A percentile compares a stretch with the other conserved stretches of the same genome.
Conservation (phyloP, 2,888 invertebrate species). For the Eupithecia subfuscata region DNA sequence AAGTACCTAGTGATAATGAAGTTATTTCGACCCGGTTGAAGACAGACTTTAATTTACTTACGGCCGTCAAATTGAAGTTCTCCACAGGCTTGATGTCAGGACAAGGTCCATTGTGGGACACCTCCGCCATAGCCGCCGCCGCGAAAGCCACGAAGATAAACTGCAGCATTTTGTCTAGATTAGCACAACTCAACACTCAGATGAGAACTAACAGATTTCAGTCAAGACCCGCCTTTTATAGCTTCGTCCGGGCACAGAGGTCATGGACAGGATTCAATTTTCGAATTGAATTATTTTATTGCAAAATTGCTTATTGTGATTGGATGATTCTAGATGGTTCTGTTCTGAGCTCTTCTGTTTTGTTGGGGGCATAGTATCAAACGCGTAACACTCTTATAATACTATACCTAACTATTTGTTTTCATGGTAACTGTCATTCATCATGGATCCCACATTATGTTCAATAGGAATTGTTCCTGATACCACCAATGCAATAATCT, state of each 20-base stretch:
- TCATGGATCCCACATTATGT: background rate
- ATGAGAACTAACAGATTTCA: conserved; percentile 53
- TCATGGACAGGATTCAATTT: conserved; percentile 66
- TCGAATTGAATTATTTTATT: conserved; percentile 64
- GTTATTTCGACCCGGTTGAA: background rate
- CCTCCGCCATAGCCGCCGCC: conserved; percentile 62
- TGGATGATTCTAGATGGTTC: conserved; percentile 50
- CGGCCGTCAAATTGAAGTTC: conserved; percentile 67
- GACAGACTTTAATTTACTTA: conserved; percentile 44
- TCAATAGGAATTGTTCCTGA: background rate
- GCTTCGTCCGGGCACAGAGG: conserved; percentile 53
- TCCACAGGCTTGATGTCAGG: conserved; percentile 65
- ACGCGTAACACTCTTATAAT: too few species aligned
- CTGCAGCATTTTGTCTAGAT: conserved; percentile 61
- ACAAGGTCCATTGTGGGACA: conserved; percentile 64
- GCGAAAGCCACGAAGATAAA: conserved; percentile 58
- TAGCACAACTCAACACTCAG: conserved; percentile 51
- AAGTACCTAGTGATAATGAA: background rate
- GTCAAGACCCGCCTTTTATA: conserved; percentile 62
- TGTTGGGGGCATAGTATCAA: too few species aligned
- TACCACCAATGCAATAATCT: background rate
- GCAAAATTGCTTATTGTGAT: conserved; percentile 51
- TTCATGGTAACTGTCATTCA: too few species aligned
- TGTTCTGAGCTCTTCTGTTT: background rate
- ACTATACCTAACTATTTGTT: too few species aligned